These are phyloP conservation scores for Dioctria linearis DNA, from an alignment of 2,888 invertebrate genomes.

Conservation along the genomic window DNA sequence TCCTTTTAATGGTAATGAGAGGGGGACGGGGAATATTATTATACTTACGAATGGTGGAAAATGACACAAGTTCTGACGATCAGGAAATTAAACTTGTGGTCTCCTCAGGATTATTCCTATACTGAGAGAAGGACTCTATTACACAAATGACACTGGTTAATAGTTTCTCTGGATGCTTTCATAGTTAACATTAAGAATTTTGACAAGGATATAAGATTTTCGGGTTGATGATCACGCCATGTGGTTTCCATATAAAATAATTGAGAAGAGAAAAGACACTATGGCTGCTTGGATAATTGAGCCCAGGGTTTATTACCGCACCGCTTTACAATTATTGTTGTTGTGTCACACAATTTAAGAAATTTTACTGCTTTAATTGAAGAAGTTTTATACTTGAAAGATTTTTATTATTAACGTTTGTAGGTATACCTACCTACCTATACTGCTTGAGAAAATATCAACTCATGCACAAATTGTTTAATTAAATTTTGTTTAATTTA, in stretches of 20 bases:
- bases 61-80: conserved; percentile 2
- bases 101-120: conserved; percentile 7
- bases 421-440: background rate
- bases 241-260: conserved; percentile 16
- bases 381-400: conserved; percentile 17
- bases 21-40: conserved; percentile 4
- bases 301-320: conserved; percentile 8
- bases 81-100: conserved; percentile 36
- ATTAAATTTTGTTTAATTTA: background rate
- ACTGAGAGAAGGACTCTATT: background rate
- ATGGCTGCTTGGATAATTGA: conserved; percentile 16
- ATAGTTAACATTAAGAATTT: conserved; percentile 44
- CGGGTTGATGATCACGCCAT: conserved; percentile 31
- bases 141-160: background rate
- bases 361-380: conserved; percentile 12
- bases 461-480: background rate
- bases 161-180: conserved; percentile 8
- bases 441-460: too few relatives aligned
- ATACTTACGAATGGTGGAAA: too few relatives aligned
- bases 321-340: background rate
- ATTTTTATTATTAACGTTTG: background rate
- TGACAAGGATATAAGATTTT: conserved; percentile 47
- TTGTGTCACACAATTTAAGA: background rate
- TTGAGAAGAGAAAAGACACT: background rate
- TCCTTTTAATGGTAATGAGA: conserved; percentile 22